A percentile compares a stretch with the other conserved stretches of the same genome.
Evolutionary conservation across 1,140 invertebrate species (phyloP).

Genomic region (Steinernema khuongi): DNA sequence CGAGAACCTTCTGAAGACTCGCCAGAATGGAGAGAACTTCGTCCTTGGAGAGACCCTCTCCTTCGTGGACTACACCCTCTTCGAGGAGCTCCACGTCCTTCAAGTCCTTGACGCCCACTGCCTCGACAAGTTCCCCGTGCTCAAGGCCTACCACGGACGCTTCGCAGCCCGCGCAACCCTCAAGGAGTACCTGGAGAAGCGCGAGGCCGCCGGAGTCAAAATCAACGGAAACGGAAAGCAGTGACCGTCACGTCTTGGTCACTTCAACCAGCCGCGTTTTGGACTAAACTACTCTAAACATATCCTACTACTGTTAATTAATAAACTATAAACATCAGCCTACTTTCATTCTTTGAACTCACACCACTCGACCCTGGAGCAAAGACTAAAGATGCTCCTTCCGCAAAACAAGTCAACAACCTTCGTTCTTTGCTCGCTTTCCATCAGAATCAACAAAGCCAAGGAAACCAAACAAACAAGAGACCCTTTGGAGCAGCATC

Average conservation of each 20-base stretch:
- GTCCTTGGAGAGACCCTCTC: conserved; percentile 49
- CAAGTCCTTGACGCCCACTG: conserved; percentile 43
- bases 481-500: too few relatives aligned
- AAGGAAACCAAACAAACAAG: too few relatives aligned
- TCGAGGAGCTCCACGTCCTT: conserved; percentile 55
- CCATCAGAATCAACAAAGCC: too few relatives aligned
- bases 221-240: conserved; percentile 59
- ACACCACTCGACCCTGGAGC: too few relatives aligned
- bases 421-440: too few relatives aligned
- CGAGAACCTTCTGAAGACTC: conserved; percentile 39
- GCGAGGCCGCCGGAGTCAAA: conserved; percentile 41
- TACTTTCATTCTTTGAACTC: too few relatives aligned
- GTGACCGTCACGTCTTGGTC: conserved; percentile 27
- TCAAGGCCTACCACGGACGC: conserved; percentile 47
- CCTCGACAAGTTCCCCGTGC: conserved; percentile 50
- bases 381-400: too few relatives aligned
- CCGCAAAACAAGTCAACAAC: too few relatives aligned
- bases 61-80: conserved; percentile 58
- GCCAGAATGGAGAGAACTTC: conserved; percentile 31
- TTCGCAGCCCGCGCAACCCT: conserved; percentile 46
- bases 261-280: background rate
- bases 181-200: conserved; percentile 46
- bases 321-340: too few relatives aligned
- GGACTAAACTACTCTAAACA: too few relatives aligned
- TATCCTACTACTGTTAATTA: too few relatives aligned